Percentiles rank a stretch among this genome's conserved stretches.
phyloP scores from a whole-genome alignment of 2,113 vertebrate genomes.

The Picathartes gymnocephalus region DNA sequence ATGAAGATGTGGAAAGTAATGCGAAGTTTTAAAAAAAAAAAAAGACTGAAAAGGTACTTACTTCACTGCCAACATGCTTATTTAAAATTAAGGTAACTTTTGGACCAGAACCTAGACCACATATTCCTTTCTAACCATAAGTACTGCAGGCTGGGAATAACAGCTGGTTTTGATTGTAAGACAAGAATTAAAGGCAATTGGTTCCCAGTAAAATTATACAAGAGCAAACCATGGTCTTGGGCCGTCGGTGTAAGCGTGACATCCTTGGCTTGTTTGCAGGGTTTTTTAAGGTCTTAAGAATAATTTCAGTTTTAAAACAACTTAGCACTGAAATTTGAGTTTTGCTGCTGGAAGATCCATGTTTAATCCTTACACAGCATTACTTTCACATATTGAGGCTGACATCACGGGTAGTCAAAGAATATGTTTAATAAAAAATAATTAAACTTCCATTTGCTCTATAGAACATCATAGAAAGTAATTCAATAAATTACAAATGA shows the following conservation, averaged over 20 bases:
- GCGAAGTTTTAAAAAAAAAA: not conserved
- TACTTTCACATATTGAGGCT: conserved; percentile 73
- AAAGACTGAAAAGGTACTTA: not conserved
- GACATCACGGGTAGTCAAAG: conserved; percentile 93
- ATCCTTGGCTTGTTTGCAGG: not conserved
- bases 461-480: conserved; percentile 99
- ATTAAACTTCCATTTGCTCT: conserved; percentile 99
- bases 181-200: not conserved
- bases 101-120: not conserved
- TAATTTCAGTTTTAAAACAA: not conserved
- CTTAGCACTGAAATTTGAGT: not conserved
- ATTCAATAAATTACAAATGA: conserved; percentile 99
- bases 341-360: not conserved
- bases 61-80: not conserved
- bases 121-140: not conserved
- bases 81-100: not conserved
- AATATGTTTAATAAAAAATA: conserved; percentile 99
- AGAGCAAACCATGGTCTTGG: not conserved
- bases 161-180: not conserved
- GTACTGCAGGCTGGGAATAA: not conserved
- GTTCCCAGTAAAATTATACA: not conserved
- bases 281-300: not conserved
- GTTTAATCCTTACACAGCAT: conserved; percentile 3
- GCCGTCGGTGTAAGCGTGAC: not conserved
- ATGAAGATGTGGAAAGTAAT: not conserved